These are phyloP conservation scores for Oeneis ivallda DNA, from an alignment of 2,888 invertebrate species.

Conservation along the genomic window DNA sequence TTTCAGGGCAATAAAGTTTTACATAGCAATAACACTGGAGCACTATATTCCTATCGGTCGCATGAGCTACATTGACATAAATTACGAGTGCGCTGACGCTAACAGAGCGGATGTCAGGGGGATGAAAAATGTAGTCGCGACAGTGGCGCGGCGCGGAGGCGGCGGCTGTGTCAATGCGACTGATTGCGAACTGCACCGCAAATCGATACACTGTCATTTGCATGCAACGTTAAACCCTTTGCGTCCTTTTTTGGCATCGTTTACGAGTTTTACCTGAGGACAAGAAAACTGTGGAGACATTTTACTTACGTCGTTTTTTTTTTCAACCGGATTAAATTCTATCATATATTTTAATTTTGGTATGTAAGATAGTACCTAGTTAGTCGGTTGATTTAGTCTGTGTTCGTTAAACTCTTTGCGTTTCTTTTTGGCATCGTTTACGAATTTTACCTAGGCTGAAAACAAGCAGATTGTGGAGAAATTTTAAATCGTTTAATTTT, in stretches of 20 bases:
- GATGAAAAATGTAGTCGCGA: slow-evolving; percentile 51
- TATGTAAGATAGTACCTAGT: too few species aligned
- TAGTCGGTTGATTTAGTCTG: too few species aligned
- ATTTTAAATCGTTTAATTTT: too few species aligned
- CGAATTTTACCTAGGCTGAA: slow-evolving; percentile 42
- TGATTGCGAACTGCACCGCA: slow-evolving; percentile 46
- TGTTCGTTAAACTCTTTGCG: slow-evolving; percentile 37
- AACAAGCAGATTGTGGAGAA: slow-evolving; percentile 42
- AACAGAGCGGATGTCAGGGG: slow-evolving; percentile 48
- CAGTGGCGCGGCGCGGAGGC: slow-evolving; percentile 38
- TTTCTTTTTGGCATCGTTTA: slow-evolving; percentile 37
- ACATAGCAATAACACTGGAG: slow-evolving; percentile 35
- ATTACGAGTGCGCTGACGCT: slow-evolving; percentile 48
- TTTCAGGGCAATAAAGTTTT: slow-evolving; percentile 33
- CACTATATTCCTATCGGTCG: slow-evolving; percentile 44
- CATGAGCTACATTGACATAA: slow-evolving; percentile 44
- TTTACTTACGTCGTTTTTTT: neutral
- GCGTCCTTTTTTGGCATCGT: slow-evolving; percentile 32
- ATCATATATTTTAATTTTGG: too few species aligned
- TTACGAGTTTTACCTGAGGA: slow-evolving; percentile 41
- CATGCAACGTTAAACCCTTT: slow-evolving; percentile 41
- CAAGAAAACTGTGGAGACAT: slow-evolving; percentile 41
- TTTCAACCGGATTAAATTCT: neutral
- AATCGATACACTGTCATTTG: slow-evolving; percentile 47
- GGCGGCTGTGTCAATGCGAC: slow-evolving; percentile 44